Base-by-base conservation (phyloP, 2,888 invertebrate genomes). In the Ommatoiulus sabulosus region DNA sequence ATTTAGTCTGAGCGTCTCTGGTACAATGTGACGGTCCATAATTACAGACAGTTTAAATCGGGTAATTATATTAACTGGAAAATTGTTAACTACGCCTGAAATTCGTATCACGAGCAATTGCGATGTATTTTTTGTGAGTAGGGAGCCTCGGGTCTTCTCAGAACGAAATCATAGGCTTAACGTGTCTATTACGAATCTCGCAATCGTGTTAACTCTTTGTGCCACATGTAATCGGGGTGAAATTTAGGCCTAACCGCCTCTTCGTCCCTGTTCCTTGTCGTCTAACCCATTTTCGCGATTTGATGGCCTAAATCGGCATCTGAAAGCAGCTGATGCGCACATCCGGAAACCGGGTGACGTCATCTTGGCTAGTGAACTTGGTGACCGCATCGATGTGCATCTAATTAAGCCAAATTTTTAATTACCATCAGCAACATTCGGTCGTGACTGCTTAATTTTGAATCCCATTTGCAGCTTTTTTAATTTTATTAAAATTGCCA, bases 341-440 rank as follows among this genome's bases (percentile, higher is more conserved):
- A 72, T 72, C 72, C 72, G 72, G 72, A 72, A 72, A 24, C 72
- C 24, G 24, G 10, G 24, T 72, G 72, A 72, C 72, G 72, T 72
- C 72, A 72, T n/a, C 10, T 10, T 24, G 72, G 72, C 3, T 72
- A 72, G 24, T 72, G 10, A 24, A 24, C 72, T 72, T 63, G 20
- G 20, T 63, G 63, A 63, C 63, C 63, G 63, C n/a, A 20, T 5
- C 20, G 17, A 63, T 8, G 63, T 4, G 7, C 0, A n/a, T 7
- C n/a, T 17, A 63, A 20, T 63, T 10, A n/a, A 72, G 24, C 72
- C 72, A 4, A 20, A 24, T 72, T 72, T 20, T 63, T n/a, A 52
- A 52, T 52, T 52, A 15, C n/a, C n/a, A 52, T 12, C 52, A 3
- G 3, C 5, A 8, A 12, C 12, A 3, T 52, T 12, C 52, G 3